Percentiles rank a stretch among this genome's conserved stretches.
phyloP scores from a whole-genome alignment of 2,113 vertebrate species.

The Phalacrocorax brasilianus region DNA sequence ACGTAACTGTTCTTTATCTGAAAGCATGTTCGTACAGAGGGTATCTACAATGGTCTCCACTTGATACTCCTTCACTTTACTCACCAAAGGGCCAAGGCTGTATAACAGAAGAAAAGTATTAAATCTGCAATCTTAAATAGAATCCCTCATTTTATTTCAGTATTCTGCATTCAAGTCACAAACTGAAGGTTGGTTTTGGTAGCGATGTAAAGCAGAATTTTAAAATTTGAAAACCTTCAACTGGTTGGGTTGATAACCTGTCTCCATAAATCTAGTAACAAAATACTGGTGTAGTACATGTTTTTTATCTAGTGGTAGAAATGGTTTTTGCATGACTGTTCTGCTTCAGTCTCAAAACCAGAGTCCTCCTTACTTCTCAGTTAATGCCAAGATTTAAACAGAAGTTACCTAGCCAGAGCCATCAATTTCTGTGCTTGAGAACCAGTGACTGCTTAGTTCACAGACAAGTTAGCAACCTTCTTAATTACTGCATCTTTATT shows the following conservation, averaged over 20 bases:
- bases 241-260: background rate
- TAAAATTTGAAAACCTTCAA: background rate
- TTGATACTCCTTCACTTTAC: constrained; percentile 99
- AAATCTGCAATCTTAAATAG: background rate
- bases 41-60: constrained; percentile 99
- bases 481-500: background rate
- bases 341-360: background rate
- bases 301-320: background rate
- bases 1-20: constrained; percentile 96
- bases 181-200: background rate
- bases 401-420: background rate
- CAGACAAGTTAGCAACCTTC: background rate
- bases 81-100: constrained; percentile 96
- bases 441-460: background rate
- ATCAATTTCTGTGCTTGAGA: background rate
- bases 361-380: background rate
- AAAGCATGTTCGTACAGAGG: constrained; percentile 98
- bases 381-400: background rate
- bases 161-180: background rate
- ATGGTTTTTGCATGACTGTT: background rate
- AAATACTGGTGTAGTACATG: background rate
- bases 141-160: background rate
- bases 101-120: constrained; percentile 19
- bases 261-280: background rate
- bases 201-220: background rate